Conservation (phyloP, 2,113 vertebrate species). For the Corydoras maculifer region DNA sequence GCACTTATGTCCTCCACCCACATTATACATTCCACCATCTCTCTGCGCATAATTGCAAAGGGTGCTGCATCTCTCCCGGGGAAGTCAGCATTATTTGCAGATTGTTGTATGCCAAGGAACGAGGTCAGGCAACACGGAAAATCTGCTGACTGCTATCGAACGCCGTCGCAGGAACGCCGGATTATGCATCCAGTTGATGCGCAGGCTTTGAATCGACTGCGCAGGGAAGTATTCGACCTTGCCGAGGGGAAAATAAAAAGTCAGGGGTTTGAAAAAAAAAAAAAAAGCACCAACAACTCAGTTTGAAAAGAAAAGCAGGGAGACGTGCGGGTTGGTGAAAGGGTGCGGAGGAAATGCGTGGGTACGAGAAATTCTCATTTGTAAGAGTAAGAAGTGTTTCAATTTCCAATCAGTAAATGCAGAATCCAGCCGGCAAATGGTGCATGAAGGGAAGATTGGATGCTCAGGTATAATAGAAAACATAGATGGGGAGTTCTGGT, state of each 20-base stretch:
- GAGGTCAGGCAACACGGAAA: constrained; percentile 8
- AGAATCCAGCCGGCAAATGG: no score
- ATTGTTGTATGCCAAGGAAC: constrained; percentile 17
- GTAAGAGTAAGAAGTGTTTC: neutral
- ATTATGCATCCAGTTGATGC: neutral
- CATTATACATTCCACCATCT: constrained; percentile 18
- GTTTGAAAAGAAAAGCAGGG: neutral
- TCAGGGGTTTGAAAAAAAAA: neutral
- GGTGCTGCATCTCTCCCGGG: constrained; percentile 9
- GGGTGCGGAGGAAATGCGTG: no score
- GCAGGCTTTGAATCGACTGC: neutral
- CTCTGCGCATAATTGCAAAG: constrained; percentile 5
- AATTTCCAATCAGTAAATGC: neutral
- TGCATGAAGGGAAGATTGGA: no score
- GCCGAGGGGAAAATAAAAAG: neutral
- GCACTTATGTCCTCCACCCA: constrained; percentile 1
- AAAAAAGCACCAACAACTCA: no score
- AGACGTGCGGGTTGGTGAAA: no score
- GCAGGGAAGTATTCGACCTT: neutral
- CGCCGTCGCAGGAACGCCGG: neutral
- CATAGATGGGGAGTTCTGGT: no score
- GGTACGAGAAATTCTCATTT: neutral
- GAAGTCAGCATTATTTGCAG: neutral
- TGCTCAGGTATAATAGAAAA: no score
- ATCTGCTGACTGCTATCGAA: constrained; percentile 24